Evolutionary conservation across 2,888 invertebrate genomes (phyloP).

Genomic region (Cataglyphis cursor): DNA sequence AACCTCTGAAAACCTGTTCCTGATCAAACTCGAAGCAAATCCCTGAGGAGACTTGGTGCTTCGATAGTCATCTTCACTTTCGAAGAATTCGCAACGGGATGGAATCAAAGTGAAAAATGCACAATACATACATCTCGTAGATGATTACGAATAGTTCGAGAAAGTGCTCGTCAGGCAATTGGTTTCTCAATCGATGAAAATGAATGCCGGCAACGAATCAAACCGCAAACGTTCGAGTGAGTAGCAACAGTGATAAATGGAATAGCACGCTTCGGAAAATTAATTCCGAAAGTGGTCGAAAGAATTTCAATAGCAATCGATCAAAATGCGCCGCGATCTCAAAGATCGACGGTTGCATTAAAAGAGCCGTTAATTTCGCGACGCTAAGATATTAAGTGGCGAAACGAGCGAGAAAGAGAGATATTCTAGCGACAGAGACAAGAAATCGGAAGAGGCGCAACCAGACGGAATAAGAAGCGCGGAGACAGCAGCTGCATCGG

Average conservation of each 20-base stretch:
- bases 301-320: conserved; percentile 5
- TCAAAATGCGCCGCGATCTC: neutral
- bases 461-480: conserved; percentile 45
- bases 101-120: conserved; percentile 2
- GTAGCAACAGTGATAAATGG: conserved; percentile 10
- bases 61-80: conserved; percentile 22
- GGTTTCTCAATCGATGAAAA: conserved; percentile 4
- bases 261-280: conserved; percentile 1
- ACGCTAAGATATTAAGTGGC: conserved; percentile 30
- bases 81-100: conserved; percentile 12
- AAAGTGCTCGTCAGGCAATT: conserved; percentile 12
- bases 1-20: conserved; percentile 36
- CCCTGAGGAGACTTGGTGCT: conserved; percentile 15
- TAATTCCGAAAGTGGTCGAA: conserved; percentile 32
- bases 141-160: conserved; percentile 31
- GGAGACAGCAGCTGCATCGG: conserved; percentile 36
- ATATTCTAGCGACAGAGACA: neutral
- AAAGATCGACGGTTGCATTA: conserved; percentile 6
- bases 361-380: conserved; percentile 7
- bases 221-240: conserved; percentile 1
- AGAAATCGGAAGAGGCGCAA: conserved; percentile 33
- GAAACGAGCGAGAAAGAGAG: neutral
- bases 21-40: conserved; percentile 59
- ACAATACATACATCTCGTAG: conserved; percentile 2
- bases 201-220: conserved; percentile 16